phyloP scores from a whole-genome alignment of 2,797 vertebrate species.

The Remorina albescens region DNA sequence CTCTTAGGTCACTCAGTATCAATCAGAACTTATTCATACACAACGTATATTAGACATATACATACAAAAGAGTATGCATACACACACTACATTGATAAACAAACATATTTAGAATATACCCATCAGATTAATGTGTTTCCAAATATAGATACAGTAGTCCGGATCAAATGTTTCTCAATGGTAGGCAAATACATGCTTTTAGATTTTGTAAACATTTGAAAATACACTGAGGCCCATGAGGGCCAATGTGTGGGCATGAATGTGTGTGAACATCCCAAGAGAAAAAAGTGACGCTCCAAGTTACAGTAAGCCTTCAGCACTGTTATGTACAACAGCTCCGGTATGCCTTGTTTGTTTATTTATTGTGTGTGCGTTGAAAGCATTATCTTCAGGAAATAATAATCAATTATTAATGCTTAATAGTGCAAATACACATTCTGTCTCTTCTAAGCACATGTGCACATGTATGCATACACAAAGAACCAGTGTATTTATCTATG shows the following conservation, averaged over 20 bases:
- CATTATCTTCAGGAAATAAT: slow-evolving; percentile 58
- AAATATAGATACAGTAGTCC: slow-evolving; percentile 55
- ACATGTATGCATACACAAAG: not conserved
- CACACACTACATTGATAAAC: slow-evolving; percentile 20
- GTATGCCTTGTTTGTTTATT: slow-evolving; percentile 37
- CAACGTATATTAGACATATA: slow-evolving; percentile 8
- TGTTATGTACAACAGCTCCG: slow-evolving; percentile 14
- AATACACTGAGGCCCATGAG: slow-evolving; percentile 56
- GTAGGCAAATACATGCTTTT: slow-evolving; percentile 57
- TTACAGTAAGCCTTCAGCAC: slow-evolving; percentile 60
- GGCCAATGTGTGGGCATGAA: slow-evolving; percentile 43
- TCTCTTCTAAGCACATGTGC: not conserved
- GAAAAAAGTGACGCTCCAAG: slow-evolving; percentile 64
- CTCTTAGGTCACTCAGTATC: not conserved
- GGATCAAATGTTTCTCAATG: slow-evolving; percentile 43
- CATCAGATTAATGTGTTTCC: slow-evolving; percentile 45
- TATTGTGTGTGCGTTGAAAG: slow-evolving; percentile 41
- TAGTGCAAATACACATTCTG: slow-evolving; percentile 20
- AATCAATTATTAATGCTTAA: slow-evolving; percentile 73
- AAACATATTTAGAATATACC: slow-evolving; percentile 42
- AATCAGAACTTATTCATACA: not conserved
- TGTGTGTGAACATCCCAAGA: slow-evolving; percentile 64
- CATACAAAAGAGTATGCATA: not conserved
- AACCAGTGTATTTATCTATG: slow-evolving; percentile 25
- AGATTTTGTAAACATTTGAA: slow-evolving; percentile 74